Conservation (phyloP, 2,797 vertebrate genomes). For the Eremophila alpestris region DNA sequence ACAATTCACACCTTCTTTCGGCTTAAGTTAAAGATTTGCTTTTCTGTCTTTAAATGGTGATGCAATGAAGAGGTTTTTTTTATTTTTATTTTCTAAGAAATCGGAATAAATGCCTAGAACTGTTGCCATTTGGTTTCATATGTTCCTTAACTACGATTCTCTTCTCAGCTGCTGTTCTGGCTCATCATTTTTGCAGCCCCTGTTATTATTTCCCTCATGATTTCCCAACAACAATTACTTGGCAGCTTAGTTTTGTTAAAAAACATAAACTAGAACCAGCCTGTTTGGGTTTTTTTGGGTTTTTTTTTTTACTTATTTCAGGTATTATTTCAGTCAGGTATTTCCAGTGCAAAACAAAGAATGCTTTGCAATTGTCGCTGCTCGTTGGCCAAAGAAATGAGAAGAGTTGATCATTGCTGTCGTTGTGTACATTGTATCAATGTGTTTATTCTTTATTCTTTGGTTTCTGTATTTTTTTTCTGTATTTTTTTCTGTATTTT, state of each 20-base stretch:
- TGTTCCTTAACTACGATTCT: slow-evolving; percentile 14
- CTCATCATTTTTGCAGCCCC: neutral
- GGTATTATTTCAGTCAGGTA: neutral
- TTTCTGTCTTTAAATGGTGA: slow-evolving; percentile 15
- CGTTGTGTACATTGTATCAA: neutral
- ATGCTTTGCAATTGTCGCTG: neutral
- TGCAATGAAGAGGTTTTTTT: slow-evolving; percentile 5
- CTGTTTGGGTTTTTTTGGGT: neutral
- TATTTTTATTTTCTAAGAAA: slow-evolving; percentile 34
- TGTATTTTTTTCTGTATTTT: neutral
- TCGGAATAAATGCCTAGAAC: slow-evolving; percentile 49
- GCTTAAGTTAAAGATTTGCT: neutral
- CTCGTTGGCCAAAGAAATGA: neutral
- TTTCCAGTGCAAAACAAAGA: neutral
- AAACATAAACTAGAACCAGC: neutral
- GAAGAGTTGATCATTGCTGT: neutral
- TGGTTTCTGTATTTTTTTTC: neutral
- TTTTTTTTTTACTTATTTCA: neutral
- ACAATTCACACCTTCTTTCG: neutral
- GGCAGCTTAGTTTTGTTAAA: slow-evolving; percentile 36
- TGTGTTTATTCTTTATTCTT: neutral
- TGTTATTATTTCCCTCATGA: neutral
- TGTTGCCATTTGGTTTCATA: slow-evolving; percentile 15
- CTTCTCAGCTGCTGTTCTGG: neutral
- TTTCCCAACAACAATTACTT: neutral